Evolutionary conservation across 1,140 invertebrate species (phyloP).

Genomic region (Zaprionus ornatus): DNA sequence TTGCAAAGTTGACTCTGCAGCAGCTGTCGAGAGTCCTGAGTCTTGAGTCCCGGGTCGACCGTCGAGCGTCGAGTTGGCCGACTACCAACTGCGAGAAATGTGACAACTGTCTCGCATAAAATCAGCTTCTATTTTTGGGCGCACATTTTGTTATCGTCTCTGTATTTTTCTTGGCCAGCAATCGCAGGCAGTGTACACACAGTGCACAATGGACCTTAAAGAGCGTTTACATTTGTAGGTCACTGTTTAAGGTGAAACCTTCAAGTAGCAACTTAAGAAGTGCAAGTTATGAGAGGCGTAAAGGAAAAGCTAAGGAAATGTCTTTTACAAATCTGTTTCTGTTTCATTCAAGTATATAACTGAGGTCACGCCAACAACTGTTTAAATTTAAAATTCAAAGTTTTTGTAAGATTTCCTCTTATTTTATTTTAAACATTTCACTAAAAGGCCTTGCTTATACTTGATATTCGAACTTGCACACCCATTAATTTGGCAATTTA

Average conservation of each 20-base stretch:
- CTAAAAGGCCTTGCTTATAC: not conserved
- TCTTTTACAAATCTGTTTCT: not conserved
- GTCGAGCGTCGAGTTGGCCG: constrained; percentile 70
- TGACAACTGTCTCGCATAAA: constrained; percentile 56
- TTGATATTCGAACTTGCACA: not conserved
- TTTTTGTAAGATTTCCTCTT: too few species aligned
- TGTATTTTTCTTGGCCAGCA: constrained; percentile 62
- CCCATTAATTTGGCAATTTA: constrained; percentile 4
- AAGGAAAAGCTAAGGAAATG: not conserved
- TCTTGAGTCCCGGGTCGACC: not conserved
- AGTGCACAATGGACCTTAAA: constrained; percentile 8
- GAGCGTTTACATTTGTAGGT: constrained; percentile 1
- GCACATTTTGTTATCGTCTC: constrained; percentile 55
- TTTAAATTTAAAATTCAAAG: too few species aligned
- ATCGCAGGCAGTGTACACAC: constrained; percentile 17
- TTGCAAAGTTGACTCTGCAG: constrained; percentile 38
- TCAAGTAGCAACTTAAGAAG: not conserved
- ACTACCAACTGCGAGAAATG: constrained; percentile 43
- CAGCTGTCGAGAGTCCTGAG: constrained; percentile 40
- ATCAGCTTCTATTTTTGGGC: constrained; percentile 46
- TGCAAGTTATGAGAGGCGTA: not conserved
- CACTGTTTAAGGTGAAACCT: constrained; percentile 10
- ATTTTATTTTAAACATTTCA: not conserved
- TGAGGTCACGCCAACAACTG: too few species aligned
- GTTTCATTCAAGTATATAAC: too few species aligned